Base-by-base conservation (phyloP, 2,888 invertebrate species). In the Xanthia icteritia region DNA sequence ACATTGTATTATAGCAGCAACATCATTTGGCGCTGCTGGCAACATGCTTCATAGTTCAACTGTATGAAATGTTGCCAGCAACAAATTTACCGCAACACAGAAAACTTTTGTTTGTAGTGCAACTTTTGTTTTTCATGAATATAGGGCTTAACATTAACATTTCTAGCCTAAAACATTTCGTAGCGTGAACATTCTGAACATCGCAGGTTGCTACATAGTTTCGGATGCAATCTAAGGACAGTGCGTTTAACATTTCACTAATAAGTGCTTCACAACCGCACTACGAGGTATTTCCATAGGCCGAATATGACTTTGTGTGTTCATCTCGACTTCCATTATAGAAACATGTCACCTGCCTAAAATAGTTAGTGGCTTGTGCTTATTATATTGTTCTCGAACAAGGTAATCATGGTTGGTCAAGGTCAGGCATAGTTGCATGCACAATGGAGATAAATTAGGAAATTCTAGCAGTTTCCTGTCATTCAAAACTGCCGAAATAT, bases 171-270 rank as follows among this genome's bases (percentile, higher is more conserved):
- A 54, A 67, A 74, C 71, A 74, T 65, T 69, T 80, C 36, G 23
- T 77, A 78, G 68, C 61, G 71, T 77, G 39, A 69, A 76, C 78
- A 88, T 80, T 77, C 77, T 54, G 76, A 78, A 83, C 85, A 84
- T 86, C 36, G 80, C 87, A 86, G 73, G 81, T 65, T 79, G 77
- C 88, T 88, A 88, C 80, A 82, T 75, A 86, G 67, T 81, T 70
- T 77, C 73, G 83, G 89, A 89, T 89, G 88, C 89, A 89, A 88
- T 81, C 89, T 88, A 89, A 84, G 90, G 89, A 88, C 90, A 88
- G 90, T 92, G 93, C 91, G 87, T 31, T 88, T 85, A 84, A 88
- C 89, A 92, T 91, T 83, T 91, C 78, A 92, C 91, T 91, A 91
- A 83, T 77, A 74, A 83, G 92, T 93, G 93, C 92, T 88, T 88